These are phyloP conservation scores for Noctilio leporinus DNA, from an alignment of 2,113 vertebrate species.

Conservation along the genomic window DNA sequence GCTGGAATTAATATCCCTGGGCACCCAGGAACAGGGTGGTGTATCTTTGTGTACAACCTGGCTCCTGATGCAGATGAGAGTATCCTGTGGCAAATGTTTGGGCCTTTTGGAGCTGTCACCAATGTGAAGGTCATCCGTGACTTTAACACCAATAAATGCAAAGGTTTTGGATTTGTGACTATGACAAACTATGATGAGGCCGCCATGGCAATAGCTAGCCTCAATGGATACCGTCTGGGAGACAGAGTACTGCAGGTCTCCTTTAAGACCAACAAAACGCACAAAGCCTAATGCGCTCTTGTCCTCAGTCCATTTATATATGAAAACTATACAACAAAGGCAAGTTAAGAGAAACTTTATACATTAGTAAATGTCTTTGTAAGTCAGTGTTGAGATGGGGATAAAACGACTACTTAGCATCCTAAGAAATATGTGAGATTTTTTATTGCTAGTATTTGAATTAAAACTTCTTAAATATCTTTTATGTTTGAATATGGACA, in stretches of 20 bases:
- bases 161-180: constrained; percentile 99
- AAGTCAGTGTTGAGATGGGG: constrained; percentile 92
- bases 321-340: constrained; percentile 89
- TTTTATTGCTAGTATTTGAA: constrained; percentile 90
- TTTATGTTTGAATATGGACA: constrained; percentile 91
- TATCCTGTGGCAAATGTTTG: constrained; percentile 99
- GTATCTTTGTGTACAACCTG: constrained; percentile 99
- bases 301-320: constrained; percentile 88
- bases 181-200: constrained; percentile 99
- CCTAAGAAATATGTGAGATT: constrained; percentile 90
- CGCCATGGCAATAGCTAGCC: constrained; percentile 98
- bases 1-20: constrained; percentile 98
- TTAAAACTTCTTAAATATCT: constrained; percentile 90
- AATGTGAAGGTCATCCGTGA: constrained; percentile 99
- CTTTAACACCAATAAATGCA: constrained; percentile 99
- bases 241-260: constrained; percentile 99
- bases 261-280: constrained; percentile 99
- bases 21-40: constrained; percentile 96
- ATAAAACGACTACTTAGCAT: constrained; percentile 89
- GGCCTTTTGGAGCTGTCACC: constrained; percentile 97
- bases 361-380: constrained; percentile 90
- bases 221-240: constrained; percentile 98
- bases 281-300: constrained; percentile 92
- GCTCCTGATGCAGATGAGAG: constrained; percentile 98
- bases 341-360: constrained; percentile 84